Evolutionary conservation across 2,113 vertebrate species (phyloP).

Genomic region (Mustela nigripes): DNA sequence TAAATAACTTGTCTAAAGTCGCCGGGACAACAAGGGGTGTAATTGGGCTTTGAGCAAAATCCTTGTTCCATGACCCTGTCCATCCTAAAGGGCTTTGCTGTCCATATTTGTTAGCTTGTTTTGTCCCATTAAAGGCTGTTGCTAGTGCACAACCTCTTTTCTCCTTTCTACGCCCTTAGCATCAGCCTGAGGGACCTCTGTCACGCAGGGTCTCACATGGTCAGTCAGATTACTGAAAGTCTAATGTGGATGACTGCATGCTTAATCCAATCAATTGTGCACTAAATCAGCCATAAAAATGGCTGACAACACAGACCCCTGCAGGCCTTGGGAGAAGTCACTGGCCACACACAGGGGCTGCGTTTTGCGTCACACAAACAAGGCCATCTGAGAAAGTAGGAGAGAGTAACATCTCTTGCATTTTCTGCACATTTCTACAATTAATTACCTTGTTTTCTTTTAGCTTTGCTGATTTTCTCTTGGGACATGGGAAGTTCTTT

Average conservation of each 20-base stretch:
- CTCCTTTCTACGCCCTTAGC: background rate
- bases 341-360: background rate
- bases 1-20: background rate
- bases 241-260: slow-evolving; percentile 29
- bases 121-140: background rate
- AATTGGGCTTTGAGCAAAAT: background rate
- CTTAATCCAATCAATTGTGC: slow-evolving; percentile 67
- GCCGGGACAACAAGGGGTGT: background rate
- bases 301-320: background rate
- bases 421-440: background rate
- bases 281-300: slow-evolving; percentile 54
- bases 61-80: background rate
- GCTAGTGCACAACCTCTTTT: background rate
- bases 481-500: background rate
- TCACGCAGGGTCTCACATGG: background rate
- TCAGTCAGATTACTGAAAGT: slow-evolving; percentile 28
- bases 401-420: background rate
- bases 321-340: background rate
- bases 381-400: background rate
- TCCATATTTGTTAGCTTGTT: background rate
- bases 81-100: background rate
- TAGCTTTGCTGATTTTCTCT: background rate
- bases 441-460: background rate
- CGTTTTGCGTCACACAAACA: background rate
- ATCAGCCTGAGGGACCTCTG: background rate